A percentile compares a stretch with the other conserved stretches of the same genome.
These are phyloP conservation scores for Phalanger gymnotis DNA, from an alignment of 2,797 vertebrate species.

Conservation along the genomic window DNA sequence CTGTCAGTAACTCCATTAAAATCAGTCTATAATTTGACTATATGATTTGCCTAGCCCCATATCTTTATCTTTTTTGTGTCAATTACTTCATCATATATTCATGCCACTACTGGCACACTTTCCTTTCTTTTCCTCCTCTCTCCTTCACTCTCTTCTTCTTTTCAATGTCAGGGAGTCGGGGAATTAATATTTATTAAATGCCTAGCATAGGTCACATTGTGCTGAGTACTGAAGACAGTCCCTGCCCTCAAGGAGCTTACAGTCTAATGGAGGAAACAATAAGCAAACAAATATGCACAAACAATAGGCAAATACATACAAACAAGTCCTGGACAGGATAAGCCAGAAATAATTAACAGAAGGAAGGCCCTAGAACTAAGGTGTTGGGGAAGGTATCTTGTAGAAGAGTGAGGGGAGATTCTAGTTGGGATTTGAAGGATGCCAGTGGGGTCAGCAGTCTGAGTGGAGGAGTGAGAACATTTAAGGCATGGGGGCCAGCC, in stretches of 20 bases:
- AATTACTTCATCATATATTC: no score
- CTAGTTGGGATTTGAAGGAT: not conserved
- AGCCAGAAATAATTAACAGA: not conserved
- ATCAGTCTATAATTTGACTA: no score
- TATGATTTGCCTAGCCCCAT: no score
- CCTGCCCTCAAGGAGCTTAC: not conserved
- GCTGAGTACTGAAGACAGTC: not conserved
- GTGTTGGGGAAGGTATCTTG: not conserved
- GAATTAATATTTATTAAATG: not conserved
- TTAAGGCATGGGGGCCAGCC: not conserved
- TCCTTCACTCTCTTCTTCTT: not conserved
- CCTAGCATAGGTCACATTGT: not conserved
- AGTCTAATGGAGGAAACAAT: not conserved
- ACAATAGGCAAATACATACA: not conserved
- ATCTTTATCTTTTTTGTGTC: no score
- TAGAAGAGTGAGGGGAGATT: no score
- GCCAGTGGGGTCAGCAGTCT: not conserved
- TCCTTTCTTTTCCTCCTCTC: not conserved
- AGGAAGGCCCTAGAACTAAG: not conserved
- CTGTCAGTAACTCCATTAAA: no score
- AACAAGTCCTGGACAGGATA: not conserved
- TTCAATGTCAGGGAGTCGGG: not conserved
- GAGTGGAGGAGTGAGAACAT: not conserved
- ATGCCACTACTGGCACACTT: no score
- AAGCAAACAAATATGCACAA: not conserved